Base-by-base conservation (phyloP, 2,797 vertebrate genomes). In the Micromesistius poutassou region DNA sequence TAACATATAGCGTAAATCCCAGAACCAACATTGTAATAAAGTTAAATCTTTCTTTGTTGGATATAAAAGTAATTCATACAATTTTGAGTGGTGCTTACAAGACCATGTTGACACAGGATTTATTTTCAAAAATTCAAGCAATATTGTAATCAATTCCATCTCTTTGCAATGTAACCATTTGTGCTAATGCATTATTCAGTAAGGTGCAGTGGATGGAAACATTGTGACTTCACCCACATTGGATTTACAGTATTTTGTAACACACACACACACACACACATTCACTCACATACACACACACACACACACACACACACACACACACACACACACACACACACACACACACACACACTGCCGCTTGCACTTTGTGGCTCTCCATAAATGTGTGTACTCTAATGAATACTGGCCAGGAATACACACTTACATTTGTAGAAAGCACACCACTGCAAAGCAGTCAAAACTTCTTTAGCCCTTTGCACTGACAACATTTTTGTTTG, bases 71-170 rank as follows among this genome's bases (percentile, higher is more conserved):
- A 28, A 28, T 28, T 25, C n/a, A 62, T 28, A 5, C 2, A 13
- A 28, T 12, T 68, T 68, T 68, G 62, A 68, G 14, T 35, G 10
- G 62, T 9, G 2, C 62, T 25, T 68, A 28, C 62, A 25, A 28
- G 25, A 68, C 9, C 62, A 68, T 68, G 62, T 68, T 68, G n/a
- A 68, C 62, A 68, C 25, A 68, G 2, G 55, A 62, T 68, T 68
- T 68, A 28, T 68, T 28, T 68, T 68, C 6, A 68, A 28, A 68
- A 28, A 10, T 68, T 12, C n/a, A 62, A 62, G 22, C 55, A 62
- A 62, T 62, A 62, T 62, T 62, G 1, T 62, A 68, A 68, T 68
- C 25, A 68, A 68, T 68, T 68, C 62, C 62, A 68, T 68, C n/a
- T 28, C 62, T 68, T 68, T 68, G 62, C 25, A 68, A 28, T 12